Percentiles rank a stretch among this genome's conserved stretches.
These are phyloP conservation scores for Cybosia mesomella DNA, from an alignment of 2,888 invertebrate species.

Conservation along the genomic window DNA sequence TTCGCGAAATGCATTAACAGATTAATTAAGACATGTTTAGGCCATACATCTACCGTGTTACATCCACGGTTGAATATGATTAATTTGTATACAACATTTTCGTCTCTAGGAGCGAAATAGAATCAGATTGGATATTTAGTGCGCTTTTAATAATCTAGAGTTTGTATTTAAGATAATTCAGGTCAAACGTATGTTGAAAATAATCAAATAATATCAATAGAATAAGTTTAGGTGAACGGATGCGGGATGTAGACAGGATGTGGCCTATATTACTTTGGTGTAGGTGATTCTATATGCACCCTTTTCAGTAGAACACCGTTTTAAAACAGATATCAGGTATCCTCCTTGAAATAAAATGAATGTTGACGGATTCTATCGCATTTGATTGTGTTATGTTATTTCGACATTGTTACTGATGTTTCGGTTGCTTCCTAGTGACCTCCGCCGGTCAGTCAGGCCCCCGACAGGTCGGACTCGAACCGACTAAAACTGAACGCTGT, in stretches of 20 bases:
- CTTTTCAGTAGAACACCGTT: not conserved
- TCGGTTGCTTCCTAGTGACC: too few species aligned
- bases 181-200: not conserved
- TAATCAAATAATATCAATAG: conserved; percentile 1
- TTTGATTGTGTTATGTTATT: too few species aligned
- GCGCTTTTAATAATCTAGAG: conserved; percentile 14
- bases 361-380: too few species aligned
- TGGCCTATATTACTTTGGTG: not conserved
- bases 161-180: not conserved
- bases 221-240: conserved; percentile 4
- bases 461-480: too few species aligned
- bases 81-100: conserved; percentile 29
- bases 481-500: too few species aligned
- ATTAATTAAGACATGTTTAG: conserved; percentile 42
- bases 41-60: conserved; percentile 27
- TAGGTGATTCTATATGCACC: not conserved
- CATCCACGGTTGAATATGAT: conserved; percentile 27
- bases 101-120: conserved; percentile 31
- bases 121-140: conserved; percentile 17
- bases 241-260: not conserved
- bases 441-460: too few species aligned
- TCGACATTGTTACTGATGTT: too few species aligned
- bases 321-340: not conserved
- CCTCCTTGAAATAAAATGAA: not conserved
- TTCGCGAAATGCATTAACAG: conserved; percentile 36